Base-by-base conservation (phyloP, 2,113 vertebrate species). In the Euleptes europaea region DNA sequence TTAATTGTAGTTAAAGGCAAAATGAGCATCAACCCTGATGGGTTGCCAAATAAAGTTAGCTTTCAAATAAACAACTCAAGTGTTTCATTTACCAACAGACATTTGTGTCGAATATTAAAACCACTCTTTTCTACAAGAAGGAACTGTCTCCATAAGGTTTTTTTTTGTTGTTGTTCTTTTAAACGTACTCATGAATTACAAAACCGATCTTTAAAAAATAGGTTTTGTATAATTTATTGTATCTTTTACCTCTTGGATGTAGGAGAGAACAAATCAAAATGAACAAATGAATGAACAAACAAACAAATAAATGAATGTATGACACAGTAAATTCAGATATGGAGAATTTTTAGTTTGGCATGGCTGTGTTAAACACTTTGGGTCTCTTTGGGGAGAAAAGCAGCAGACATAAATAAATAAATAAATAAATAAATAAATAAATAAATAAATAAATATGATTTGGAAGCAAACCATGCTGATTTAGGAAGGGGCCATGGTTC, bases 1-100 rank as follows among this genome's bases (percentile, higher is more conserved):
- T 87, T 86, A 78, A 57, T 28, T 28, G 1, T 49, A 72, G 40
- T 74, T 67, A 51, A 5, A 72, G 17, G 26, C 78, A 90, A 83
- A 23, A 54, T 54, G 6, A 78, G n/a, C 44, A 69, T 23, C 49
- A 85, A 38, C 78, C 33, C 1, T 83, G 69, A 42, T 79, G 6
- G 1, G 0, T 1, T 74, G 1, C 7, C 76, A 79, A 85, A 81
- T 38, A 80, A 80, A 5, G 15, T 54, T 80, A 79, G 54, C 40
- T 54, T 83, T 5, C 60, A 72, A 88, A 35, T 5, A 83, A 7
- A 63, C 51, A 26, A 40, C 66, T 33, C 69, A 1, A 65, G 0
- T 3, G 60, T 65, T 84, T 78, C 65, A 72, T 26, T 75, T 60
- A 38, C 65, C 63, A 15, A 35, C 67, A 49, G 1, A 35, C 3